A percentile compares a stretch with the other conserved stretches of the same genome.
Conservation (phyloP, 2,888 invertebrate species). For the Crocallis elinguaria region DNA sequence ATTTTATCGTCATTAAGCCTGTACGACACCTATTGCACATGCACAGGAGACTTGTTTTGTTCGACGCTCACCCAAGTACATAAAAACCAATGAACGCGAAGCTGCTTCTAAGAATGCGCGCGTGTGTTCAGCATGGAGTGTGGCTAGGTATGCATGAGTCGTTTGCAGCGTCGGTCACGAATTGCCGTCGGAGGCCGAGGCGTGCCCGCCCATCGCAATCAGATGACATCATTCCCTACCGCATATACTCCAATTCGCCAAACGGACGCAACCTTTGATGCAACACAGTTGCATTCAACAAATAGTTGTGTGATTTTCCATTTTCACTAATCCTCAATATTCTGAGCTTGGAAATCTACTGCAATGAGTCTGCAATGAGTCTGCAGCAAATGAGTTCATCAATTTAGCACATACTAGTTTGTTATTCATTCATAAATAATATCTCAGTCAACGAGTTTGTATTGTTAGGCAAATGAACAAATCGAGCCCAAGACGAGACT, state of each 20-base stretch:
- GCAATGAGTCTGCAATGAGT: neutral
- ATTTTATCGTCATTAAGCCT: conserved; percentile 11
- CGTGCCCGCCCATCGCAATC: conserved; percentile 71
- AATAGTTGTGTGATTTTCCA: conserved; percentile 11
- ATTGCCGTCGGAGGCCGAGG: conserved; percentile 57
- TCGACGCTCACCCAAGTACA: conserved; percentile 30
- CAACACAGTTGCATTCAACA: conserved; percentile 40
- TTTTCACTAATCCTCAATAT: neutral
- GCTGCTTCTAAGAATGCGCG: conserved; percentile 48
- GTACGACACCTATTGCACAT: no score
- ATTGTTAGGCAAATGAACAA: conserved; percentile 2
- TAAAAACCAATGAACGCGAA: conserved; percentile 45
- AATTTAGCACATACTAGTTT: neutral
- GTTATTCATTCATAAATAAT: neutral
- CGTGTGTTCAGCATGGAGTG: conserved; percentile 55
- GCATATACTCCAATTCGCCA: conserved; percentile 49
- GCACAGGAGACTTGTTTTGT: neutral
- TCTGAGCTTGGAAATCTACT: neutral
- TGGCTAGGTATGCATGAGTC: conserved; percentile 61
- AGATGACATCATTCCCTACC: conserved; percentile 69
- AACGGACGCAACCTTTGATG: conserved; percentile 41
- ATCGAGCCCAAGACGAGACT: neutral
- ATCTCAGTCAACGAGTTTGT: neutral
- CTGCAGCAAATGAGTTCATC: conserved; percentile 3
- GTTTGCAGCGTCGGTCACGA: conserved; percentile 65